These are phyloP conservation scores for Meteorus sp. DNA, from an alignment of 1,140 invertebrate species.

Conservation along the genomic window DNA sequence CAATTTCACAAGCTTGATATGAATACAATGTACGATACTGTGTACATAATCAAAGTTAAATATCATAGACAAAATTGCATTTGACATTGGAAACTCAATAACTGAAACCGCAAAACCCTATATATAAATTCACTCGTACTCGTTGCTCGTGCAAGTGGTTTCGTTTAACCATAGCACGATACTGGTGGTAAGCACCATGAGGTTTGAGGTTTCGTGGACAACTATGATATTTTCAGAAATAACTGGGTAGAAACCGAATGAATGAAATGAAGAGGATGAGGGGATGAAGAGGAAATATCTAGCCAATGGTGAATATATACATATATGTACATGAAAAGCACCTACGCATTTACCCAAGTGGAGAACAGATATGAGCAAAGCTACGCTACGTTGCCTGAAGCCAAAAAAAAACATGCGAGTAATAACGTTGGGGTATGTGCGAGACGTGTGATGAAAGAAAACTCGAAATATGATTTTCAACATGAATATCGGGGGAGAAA, in stretches of 20 bases:
- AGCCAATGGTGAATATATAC: no score
- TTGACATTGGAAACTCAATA: neutral
- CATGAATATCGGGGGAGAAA: neutral
- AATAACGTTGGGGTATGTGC: neutral
- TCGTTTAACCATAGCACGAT: constrained; percentile 13
- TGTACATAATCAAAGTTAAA: no score
- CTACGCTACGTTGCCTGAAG: neutral
- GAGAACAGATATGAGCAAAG: constrained; percentile 2
- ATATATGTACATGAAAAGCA: no score
- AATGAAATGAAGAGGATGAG: neutral
- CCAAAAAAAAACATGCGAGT: constrained; percentile 4
- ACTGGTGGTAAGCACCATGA: neutral
- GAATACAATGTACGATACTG: no score
- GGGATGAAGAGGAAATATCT: no score
- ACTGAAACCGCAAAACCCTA: neutral
- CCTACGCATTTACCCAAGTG: no score
- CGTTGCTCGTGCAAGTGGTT: constrained; percentile 3
- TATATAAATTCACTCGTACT: no score
- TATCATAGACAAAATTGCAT: neutral
- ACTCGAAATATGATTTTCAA: neutral
- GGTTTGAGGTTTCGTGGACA: neutral
- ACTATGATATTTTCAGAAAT: neutral
- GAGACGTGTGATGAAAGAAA: neutral
- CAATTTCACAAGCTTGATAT: no score
- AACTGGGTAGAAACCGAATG: no score